Percentiles rank a stretch among this genome's conserved stretches.
These are phyloP conservation scores for Mellivora capensis DNA, from an alignment of 2,113 vertebrate species.

Conservation along the genomic window DNA sequence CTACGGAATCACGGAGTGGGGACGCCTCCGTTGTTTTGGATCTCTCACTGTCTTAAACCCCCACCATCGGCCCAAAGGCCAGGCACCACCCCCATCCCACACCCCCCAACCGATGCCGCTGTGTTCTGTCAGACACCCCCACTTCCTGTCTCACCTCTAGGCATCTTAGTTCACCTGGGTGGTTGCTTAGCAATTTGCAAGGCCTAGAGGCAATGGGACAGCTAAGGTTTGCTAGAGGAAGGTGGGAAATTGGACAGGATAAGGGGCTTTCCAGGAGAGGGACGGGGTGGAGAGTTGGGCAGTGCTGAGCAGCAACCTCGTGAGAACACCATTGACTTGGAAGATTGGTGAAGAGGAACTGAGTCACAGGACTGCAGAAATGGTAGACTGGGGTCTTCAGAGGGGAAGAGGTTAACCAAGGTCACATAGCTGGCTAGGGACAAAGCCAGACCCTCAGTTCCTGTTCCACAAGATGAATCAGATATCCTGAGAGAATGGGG, in stretches of 20 bases:
- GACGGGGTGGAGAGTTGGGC: not conserved
- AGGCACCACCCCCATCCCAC: not conserved
- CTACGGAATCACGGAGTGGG: not conserved
- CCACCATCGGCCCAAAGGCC: not conserved
- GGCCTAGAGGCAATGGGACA: not conserved
- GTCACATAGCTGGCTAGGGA: not conserved
- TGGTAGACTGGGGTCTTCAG: not conserved
- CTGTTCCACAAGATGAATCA: not conserved
- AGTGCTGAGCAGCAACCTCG: not conserved
- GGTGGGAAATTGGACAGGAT: not conserved
- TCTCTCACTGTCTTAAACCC: not conserved
- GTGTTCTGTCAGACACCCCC: not conserved
- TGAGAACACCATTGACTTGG: not conserved
- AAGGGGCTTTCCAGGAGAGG: too few relatives aligned
- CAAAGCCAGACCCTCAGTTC: not conserved
- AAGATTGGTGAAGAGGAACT: not conserved
- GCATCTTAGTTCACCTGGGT: not conserved
- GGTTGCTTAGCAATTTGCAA: not conserved
- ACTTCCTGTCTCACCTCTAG: fast-evolving
- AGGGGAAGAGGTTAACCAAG: not conserved
- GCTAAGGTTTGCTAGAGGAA: not conserved
- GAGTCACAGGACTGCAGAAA: not conserved
- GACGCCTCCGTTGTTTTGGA: too few relatives aligned
- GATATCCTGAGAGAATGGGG: not conserved
- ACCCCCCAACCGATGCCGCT: fast-evolving